Evolutionary conservation across 2,797 vertebrate species (phyloP), one percentile per base, ranked within the genome.

Genomic region (Nannoperca australis): DNA sequence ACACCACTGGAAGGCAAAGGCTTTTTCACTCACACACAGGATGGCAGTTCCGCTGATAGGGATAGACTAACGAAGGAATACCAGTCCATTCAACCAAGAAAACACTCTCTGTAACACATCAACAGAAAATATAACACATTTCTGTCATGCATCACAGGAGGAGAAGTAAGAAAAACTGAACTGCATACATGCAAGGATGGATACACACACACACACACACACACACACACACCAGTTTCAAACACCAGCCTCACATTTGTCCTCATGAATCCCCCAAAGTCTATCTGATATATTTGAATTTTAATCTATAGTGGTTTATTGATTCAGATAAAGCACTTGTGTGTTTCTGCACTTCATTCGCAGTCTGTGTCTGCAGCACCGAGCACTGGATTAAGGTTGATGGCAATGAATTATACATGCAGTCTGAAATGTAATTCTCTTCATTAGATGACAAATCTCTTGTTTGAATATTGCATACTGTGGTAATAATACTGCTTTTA

Each of bases 381-480:
- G 86, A 91, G 77, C 61, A 84, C 78, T 90, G 89, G 89, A 92
- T 92, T 93, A 91, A 88, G 79, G 82, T 86, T 92, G 88, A 93
- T 88, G 85, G 81, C 71, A n/a, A 89, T 93, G 76, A 92, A 94
- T 93, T 93, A 94, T 92, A 92, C 89, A 92, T 93, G 87, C 67
- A 65, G 77, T 70, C 89, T 90, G 88, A 88, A 93, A 94, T 93
- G 89, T 91, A 93, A 93, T 94, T 94, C 88, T 93, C 90, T 93
- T 92, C 89, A 95, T 93, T 93, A 93, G 89, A 93, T 93, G 92
- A 94, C 87, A 93, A 89, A 93, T 92, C 85, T 89, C 86, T 89
- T 89, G 91, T 93, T 94, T 93, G 91, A 94, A 93, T 95, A 90
- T 91, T 91, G 89, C 88, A 93, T 89, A 92, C 88, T 93, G 87